Conservation (phyloP, 92 coral and sea anemone genomes). For the Desmophyllum pertusum region DNA sequence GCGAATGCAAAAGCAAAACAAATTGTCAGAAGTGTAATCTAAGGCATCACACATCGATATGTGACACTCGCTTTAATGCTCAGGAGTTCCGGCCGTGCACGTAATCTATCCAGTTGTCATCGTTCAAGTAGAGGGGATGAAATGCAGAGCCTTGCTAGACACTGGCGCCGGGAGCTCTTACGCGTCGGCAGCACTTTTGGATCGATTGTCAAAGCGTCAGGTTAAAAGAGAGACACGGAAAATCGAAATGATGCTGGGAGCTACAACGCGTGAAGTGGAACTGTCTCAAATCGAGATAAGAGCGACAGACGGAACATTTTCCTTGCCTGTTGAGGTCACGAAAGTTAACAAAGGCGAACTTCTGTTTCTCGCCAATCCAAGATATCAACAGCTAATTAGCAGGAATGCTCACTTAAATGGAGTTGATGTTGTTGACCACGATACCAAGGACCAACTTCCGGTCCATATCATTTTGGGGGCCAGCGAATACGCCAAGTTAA, state of each 20-base stretch:
- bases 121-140: conserved; percentile 24
- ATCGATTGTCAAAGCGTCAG: conserved; percentile 16
- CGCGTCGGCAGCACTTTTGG: conserved; percentile 29
- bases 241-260: conserved; percentile 54
- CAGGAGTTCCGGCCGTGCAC: background rate
- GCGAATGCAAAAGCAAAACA: conserved; percentile 58
- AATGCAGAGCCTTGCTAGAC: conserved; percentile 27
- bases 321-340: conserved; percentile 31
- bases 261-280: conserved; percentile 38
- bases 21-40: conserved; percentile 42
- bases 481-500: conserved; percentile 31
- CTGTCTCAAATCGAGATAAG: conserved; percentile 20
- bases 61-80: conserved; percentile 42
- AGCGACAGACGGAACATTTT: conserved; percentile 16
- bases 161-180: conserved; percentile 22
- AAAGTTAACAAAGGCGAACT: conserved; percentile 44
- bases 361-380: conserved; percentile 20
- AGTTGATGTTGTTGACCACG: conserved; percentile 5
- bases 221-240: conserved; percentile 33
- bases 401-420: conserved; percentile 21
- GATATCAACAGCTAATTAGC: conserved; percentile 30
- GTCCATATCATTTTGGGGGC: conserved; percentile 47
- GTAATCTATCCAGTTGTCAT: conserved; percentile 28
- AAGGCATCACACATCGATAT: conserved; percentile 66
- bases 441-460: conserved; percentile 20